phyloP scores from a whole-genome alignment of 2,888 invertebrate species.

The Allacma fusca region DNA sequence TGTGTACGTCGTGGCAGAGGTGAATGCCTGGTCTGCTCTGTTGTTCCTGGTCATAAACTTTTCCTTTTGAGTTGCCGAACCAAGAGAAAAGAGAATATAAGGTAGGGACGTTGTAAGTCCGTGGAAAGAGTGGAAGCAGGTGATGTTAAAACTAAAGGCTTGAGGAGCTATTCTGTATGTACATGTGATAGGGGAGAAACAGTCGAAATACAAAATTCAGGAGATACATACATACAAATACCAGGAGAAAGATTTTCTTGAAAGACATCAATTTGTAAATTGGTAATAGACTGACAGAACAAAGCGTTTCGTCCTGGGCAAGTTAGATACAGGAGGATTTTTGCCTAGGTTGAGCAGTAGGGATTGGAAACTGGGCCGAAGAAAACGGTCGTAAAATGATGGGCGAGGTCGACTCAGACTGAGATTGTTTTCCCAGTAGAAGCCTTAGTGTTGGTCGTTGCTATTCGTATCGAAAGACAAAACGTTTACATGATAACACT shows the following conservation, averaged over 20 bases:
- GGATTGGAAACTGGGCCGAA: conserved; percentile 36
- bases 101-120: no score
- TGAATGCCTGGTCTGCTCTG: conserved; percentile 12
- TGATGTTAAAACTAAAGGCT: no score
- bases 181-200: no score
- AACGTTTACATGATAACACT: conserved; percentile 37
- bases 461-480: not conserved
- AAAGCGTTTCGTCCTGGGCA: no score
- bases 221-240: not conserved
- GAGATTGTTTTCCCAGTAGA: conserved; percentile 3
- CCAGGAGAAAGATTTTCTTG: not conserved
- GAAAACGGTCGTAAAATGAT: conserved; percentile 41
- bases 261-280: conserved; percentile 34
- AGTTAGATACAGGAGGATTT: no score
- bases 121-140: no score
- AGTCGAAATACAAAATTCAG: no score
- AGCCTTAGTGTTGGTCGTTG: not conserved
- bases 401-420: conserved; percentile 39
- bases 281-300: not conserved
- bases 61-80: not conserved
- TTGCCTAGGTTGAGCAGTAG: not conserved
- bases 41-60: conserved; percentile 16
- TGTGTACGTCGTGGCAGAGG: not conserved
- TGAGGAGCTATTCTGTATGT: no score
- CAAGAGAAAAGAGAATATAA: no score